A percentile compares a stretch with the other conserved stretches of the same genome.
Conservation (phyloP, 1,140 invertebrate genomes). For the Trinorchestia longiramus region DNA sequence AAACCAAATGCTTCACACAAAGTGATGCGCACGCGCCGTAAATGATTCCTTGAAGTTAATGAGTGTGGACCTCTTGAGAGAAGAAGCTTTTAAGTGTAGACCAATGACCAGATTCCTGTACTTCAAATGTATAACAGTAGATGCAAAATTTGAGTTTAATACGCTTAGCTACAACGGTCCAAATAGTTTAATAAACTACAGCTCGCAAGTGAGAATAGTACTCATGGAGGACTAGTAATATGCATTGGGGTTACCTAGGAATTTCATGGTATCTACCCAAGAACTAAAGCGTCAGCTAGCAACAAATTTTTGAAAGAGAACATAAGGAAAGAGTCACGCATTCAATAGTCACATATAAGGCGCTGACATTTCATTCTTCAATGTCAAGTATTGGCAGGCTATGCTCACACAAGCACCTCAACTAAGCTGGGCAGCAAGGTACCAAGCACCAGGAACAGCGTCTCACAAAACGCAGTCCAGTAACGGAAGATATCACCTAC, state of each 20-base stretch:
- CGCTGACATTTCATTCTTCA: neutral
- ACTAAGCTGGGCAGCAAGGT: neutral
- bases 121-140: neutral
- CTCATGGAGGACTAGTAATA: neutral
- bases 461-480: neutral
- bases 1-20: neutral
- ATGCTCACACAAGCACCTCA: neutral
- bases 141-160: neutral
- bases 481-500: neutral
- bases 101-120: neutral
- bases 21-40: neutral
- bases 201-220: neutral
- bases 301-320: neutral
- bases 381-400: neutral
- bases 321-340: neutral
- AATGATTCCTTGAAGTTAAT: neutral
- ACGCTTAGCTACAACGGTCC: neutral
- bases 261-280: neutral
- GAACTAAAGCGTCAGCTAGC: neutral
- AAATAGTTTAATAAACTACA: too few species aligned
- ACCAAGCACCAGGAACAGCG: neutral
- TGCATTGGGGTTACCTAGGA: neutral
- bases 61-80: neutral
- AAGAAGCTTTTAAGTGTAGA: neutral
- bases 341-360: neutral